Base-by-base conservation (phyloP, 1,140 invertebrate species). In the Drosophila santomea region DNA sequence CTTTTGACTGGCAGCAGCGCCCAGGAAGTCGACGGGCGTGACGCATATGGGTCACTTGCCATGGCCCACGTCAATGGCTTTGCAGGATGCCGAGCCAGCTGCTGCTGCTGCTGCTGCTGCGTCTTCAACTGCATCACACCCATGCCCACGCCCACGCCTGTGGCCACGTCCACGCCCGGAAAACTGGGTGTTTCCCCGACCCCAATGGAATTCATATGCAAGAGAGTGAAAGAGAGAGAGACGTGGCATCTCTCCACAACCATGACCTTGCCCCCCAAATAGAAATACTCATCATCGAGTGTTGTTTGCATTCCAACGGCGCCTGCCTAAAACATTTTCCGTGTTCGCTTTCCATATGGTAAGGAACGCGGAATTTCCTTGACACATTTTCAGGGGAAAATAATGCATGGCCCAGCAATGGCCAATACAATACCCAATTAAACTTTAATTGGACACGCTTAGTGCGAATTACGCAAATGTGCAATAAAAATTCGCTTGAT, bases 231-330 rank as follows among this genome's bases (percentile, higher is more conserved):
- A 51, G 48, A 20, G 50, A 51, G 25, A n/a, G n/a, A 32, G 32
- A 32, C 32, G 32, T 0, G 8, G 32, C 32, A 32, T 32, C 45
- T 10, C 25, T 8, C 10, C 32, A 15, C 28, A 51, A 39, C 43
- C 41, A 15, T 77, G 77, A 84, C 81, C 81, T 80, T 85, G 72
- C 44, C 64, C 71, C 44, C 50, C 48, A 48, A 84, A 76, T 74
- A 67, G 48, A 15, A 62, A 32, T 57, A 69, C 60, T 32, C 56
- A 61, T 55, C 28, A 36, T 57, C 28, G 32, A 32, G 39, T 41
- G 35, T 20, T 64, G 38, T 47, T 68, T 68, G 55, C 43, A 54
- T 55, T 60, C 36, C 48, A 56, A 63, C 66, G 69, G 57, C 73
- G 73, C 56, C 74, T 57, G 74, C 44, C 38, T 76, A 45, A 57